Evolutionary conservation across 2,797 vertebrate genomes (phyloP), one percentile per base, ranked within the genome.

Genomic region (Columba guinea): DNA sequence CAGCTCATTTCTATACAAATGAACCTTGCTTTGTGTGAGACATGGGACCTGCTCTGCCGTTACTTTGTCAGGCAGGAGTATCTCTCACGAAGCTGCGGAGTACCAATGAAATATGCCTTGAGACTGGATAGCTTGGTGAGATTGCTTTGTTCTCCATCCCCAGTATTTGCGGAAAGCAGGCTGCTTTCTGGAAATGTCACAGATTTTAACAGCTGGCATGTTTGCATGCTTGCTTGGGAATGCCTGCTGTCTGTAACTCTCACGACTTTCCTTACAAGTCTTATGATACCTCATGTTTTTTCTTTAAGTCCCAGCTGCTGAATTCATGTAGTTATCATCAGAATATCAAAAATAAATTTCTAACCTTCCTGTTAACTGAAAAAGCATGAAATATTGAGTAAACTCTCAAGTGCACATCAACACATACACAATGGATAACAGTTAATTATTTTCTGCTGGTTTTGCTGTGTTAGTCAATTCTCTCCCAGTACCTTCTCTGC

Each of bases 1-100:
- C 58, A 64, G 91, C 83, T 95, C 86, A 44, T 93, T 86, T 91
- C 85, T 93, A 55, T 13, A 93, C 83, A 94, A 89, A 96, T 68
- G 91, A 90, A 58, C 59, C 84, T 81, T 5, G 83, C 94, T 94
- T 93, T 93, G 85, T 94, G 76, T 7, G 10, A 49, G 52, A 62
- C 73, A 64, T 0, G 4, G 80, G 63, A 63, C 62, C 71, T 0
- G 9, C 44, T 94, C 87, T 79, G 58, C 80, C 60, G 59, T 73
- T 52, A 7, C 77, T 87, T 48, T 82, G 80, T 78, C 73, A 93
- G 48, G 73, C 73, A 69, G 83, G 58, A 86, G 30, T 11, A 63
- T 30, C 85, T 86, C 69, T 73, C 11, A 1, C 0, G 0, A 51
- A 81, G 76, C 62, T 87, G 41, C 14, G 0, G 6, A 56, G 64